Evolutionary conservation across 2,113 vertebrate genomes (phyloP), one percentile per base, ranked within the genome.

Genomic region (Toxotes chatareus): DNA sequence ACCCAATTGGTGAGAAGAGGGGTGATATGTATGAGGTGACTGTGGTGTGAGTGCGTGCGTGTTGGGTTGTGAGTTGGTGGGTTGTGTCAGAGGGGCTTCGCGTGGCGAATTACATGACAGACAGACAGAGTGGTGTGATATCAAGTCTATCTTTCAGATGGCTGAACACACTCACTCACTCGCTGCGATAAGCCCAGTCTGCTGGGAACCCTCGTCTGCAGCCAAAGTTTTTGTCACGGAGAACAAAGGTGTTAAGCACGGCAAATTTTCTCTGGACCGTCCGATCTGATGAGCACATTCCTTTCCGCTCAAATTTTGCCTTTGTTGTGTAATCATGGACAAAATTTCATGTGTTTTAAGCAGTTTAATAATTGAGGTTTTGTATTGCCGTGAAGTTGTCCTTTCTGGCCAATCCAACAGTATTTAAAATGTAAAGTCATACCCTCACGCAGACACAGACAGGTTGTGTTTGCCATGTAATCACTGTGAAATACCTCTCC

Each of bases 81-180:
- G 38, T 36, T 75, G 59, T 75, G 34, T 73, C 44, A 62, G 13
- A 34, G 21, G 47, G 9, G 19, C 49, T 78, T 55, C 79, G 4
- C 1, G 4, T 55, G 32, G 36, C 36, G 57, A 65, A 71, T 69
- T 51, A 77, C 16, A 32, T n/a, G 73, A 27, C 78, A 67, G 80
- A 71, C 81, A 79, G 73, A 75, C 44, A 36, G 44, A 57, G 71
- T 82, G 72, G 82, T 72, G 84, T 73, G 86, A 90, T 87, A 79
- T 88, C 73, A 80, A 78, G 80, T 87, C 63, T 73, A 36, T 80
- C 72, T 90, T 89, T 87, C 84, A 88, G 86, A 68, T 90, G 86
- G 78, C 42, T 86, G 85, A 53, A 62, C 86, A 71, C 65, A 59
- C 47, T 7, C 59, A 53, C 65, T 63, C 56, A 17, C 42, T 61